Conservation (phyloP, 2,113 vertebrate genomes). For the Aldabrachelys gigantea region DNA sequence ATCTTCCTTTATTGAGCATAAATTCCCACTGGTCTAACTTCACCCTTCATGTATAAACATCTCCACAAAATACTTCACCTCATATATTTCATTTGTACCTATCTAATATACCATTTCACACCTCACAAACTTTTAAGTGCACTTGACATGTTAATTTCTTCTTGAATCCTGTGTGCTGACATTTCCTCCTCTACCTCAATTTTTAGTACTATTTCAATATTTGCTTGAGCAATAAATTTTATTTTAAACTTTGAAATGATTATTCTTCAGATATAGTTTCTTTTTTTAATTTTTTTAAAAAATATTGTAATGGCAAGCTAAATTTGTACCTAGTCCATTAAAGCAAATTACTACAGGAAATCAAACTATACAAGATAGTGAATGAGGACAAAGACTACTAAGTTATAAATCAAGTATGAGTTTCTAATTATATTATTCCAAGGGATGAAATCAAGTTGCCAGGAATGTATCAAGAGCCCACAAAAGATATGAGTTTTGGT, state of each 20-base stretch:
- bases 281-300: not conserved
- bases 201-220: not conserved
- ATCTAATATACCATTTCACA: not conserved
- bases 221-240: not conserved
- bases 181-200: not conserved
- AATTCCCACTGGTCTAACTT: not conserved
- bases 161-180: not conserved
- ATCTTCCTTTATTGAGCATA: not conserved
- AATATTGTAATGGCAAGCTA: conserved; percentile 12
- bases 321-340: conserved; percentile 12
- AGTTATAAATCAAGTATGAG: not conserved
- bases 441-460: not conserved
- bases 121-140: not conserved
- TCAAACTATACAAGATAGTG: conserved; percentile 16
- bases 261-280: not conserved
- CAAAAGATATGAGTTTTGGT: conserved; percentile 1
- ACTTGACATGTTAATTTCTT: not conserved
- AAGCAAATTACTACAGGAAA: conserved; percentile 29
- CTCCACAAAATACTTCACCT: not conserved
- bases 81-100: not conserved
- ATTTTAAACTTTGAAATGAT: not conserved
- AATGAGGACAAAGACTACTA: not conserved
- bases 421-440: not conserved
- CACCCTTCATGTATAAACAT: not conserved
- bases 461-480: not conserved